Evolutionary conservation across 2,113 vertebrate genomes (phyloP).

Genomic region (Girardinichthys multiradiatus): DNA sequence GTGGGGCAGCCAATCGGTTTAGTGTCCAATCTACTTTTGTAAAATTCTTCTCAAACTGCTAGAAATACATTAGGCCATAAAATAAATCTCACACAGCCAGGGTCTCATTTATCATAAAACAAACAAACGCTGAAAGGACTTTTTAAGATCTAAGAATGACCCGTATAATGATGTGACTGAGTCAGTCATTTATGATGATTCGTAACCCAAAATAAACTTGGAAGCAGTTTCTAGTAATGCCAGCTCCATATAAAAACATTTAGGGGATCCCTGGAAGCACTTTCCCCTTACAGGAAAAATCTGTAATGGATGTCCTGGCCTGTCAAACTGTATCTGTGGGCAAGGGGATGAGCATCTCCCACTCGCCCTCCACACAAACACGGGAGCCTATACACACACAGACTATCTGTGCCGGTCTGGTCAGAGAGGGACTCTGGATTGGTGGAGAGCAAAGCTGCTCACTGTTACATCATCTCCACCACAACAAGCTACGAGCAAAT

Average conservation of each 20-base stretch:
- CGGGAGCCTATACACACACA: not conserved
- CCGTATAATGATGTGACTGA: no score
- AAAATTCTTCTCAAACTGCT: not conserved
- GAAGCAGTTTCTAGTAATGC: not conserved
- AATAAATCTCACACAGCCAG: not conserved
- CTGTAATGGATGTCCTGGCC: conserved; percentile 61
- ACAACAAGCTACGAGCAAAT: conserved; percentile 45
- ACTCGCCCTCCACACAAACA: not conserved
- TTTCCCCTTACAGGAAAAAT: conserved; percentile 62
- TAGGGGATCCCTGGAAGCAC: conserved; percentile 41
- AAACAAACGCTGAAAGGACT: not conserved
- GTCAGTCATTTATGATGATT: not conserved
- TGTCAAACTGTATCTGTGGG: conserved; percentile 45
- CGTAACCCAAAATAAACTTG: not conserved
- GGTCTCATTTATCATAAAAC: not conserved
- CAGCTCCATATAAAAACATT: conserved; percentile 42
- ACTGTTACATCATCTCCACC: conserved; percentile 67
- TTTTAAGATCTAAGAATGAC: not conserved
- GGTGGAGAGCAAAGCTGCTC: conserved; percentile 62
- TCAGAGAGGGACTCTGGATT: conserved; percentile 35
- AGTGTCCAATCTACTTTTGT: not conserved
- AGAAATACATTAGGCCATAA: not conserved
- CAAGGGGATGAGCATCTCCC: conserved; percentile 1
- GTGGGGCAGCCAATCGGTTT: not conserved
- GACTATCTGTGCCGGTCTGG: conserved; percentile 1